Evolutionary conservation across 2,888 invertebrate genomes (phyloP), one percentile per base, ranked within the genome.

Genomic region (Pogonocherus hispidulus): DNA sequence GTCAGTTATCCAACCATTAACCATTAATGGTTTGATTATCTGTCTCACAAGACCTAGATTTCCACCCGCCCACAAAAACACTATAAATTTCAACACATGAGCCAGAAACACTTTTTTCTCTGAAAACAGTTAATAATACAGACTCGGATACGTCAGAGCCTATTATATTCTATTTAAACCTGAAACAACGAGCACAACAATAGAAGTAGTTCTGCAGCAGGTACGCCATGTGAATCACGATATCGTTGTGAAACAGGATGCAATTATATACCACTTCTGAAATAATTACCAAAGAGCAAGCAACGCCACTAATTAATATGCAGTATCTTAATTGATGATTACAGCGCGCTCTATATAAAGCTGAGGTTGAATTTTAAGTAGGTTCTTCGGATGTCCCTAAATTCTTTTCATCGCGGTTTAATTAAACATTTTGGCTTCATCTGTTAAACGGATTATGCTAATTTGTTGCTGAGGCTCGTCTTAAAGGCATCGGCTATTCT

Each of bases 241-340:
- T 68, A 74, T 63, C 65, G 69, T 74, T 74, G 75, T 73, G 72
- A 76, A 76, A 76, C 77, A 76, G 77, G 77, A 77, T 77, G 77
- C 77, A 76, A 77, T 77, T 77, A 77, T 76, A 67, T 72, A 67
- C 73, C 66, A 74, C 76, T 73, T 70, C 71, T 74, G 73, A 72
- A 69, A 69, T 75, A 76, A 77, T 77, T 77, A 74, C 73, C 60
- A 55, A 70, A 67, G 71, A 70, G 71, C 69, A 73, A 73, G 70
- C 70, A 69, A 69, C 70, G 69, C 67, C 71, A 73, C 74, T 73
- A 77, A 77, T 77, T 76, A 76, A 68, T 70, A 67, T 66, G 69
- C 67, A 67, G 70, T 74, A 72, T 72, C 64, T 71, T 74, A 75
- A 76, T 74, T 76, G 74, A 71, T 64, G 59, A 44, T 59, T 47